phyloP scores from a whole-genome alignment of 2,113 vertebrate species.

The Callospermophilus lateralis region DNA sequence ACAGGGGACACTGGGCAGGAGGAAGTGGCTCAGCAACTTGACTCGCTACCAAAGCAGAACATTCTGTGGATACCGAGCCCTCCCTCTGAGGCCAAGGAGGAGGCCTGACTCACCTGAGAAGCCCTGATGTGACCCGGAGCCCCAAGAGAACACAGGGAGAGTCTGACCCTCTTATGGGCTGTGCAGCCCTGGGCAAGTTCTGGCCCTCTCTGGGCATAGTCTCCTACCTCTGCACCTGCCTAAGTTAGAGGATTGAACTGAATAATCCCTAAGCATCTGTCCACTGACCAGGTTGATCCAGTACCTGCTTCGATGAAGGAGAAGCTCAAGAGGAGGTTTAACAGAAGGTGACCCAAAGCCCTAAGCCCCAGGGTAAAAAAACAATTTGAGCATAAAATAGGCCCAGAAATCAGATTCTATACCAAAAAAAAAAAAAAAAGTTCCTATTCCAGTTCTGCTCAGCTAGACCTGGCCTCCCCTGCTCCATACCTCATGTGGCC shows the following conservation, averaged over 20 bases:
- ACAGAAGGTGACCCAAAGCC: neutral
- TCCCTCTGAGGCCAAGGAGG: neutral
- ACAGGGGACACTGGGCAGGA: neutral
- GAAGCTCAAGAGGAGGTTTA: neutral
- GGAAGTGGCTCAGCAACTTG: neutral
- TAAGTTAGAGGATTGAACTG: neutral
- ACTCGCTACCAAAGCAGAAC: neutral
- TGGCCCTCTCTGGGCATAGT: constrained; percentile 35
- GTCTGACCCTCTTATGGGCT: neutral
- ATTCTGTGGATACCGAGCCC: neutral
- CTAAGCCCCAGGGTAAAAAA: neutral
- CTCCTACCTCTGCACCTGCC: neutral
- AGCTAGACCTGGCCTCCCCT: neutral
- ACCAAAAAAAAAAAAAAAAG: too few relatives aligned
- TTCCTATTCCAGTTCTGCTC: neutral
- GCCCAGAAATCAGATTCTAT: neutral
- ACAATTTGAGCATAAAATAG: rapidly evolving
- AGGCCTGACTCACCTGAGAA: neutral
- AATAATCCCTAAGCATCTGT: neutral
- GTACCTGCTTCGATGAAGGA: neutral
- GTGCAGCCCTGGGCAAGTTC: neutral
- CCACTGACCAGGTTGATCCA: neutral
- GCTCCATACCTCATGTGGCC: neutral
- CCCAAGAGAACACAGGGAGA: neutral
- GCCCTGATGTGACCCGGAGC: neutral